Evolutionary conservation across 1,140 invertebrate species (phyloP).

Genomic region (Aphis gossypii): DNA sequence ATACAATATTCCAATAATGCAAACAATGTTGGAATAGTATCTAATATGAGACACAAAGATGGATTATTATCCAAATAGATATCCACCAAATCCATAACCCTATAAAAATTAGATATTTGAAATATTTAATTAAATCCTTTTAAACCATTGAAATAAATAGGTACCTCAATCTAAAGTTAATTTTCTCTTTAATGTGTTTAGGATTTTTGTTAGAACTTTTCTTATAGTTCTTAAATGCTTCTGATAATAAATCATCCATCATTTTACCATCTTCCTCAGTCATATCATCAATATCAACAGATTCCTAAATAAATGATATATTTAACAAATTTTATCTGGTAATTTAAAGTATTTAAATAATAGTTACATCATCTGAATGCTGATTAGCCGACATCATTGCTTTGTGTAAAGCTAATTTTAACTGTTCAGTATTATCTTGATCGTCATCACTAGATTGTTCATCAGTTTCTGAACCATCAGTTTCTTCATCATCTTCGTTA

Average conservation of each 20-base stretch:
- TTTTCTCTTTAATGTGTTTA: slow-evolving; percentile 51
- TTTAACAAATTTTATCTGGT: background rate
- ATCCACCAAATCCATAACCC: slow-evolving; percentile 75
- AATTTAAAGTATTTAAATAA: slow-evolving; percentile 45
- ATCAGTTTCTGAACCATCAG: slow-evolving; percentile 66
- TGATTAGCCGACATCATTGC: slow-evolving; percentile 52
- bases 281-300: slow-evolving; percentile 78
- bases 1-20: slow-evolving; percentile 73
- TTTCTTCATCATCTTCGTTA: slow-evolving; percentile 65
- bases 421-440: slow-evolving; percentile 58
- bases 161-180: slow-evolving; percentile 58
- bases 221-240: slow-evolving; percentile 74
- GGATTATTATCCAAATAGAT: slow-evolving; percentile 74
- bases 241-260: slow-evolving; percentile 73
- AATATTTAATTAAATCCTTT: background rate
- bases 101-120: slow-evolving; percentile 71
- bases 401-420: slow-evolving; percentile 58
- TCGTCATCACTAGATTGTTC: slow-evolving; percentile 68
- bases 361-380: slow-evolving; percentile 40
- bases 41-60: slow-evolving; percentile 71
- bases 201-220: slow-evolving; percentile 64
- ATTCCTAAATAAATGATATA: slow-evolving; percentile 65
- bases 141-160: slow-evolving; percentile 7
- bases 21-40: slow-evolving; percentile 73
- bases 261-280: slow-evolving; percentile 77